Conservation (phyloP, 2,113 vertebrate genomes). For the Haliaeetus leucogaster region DNA sequence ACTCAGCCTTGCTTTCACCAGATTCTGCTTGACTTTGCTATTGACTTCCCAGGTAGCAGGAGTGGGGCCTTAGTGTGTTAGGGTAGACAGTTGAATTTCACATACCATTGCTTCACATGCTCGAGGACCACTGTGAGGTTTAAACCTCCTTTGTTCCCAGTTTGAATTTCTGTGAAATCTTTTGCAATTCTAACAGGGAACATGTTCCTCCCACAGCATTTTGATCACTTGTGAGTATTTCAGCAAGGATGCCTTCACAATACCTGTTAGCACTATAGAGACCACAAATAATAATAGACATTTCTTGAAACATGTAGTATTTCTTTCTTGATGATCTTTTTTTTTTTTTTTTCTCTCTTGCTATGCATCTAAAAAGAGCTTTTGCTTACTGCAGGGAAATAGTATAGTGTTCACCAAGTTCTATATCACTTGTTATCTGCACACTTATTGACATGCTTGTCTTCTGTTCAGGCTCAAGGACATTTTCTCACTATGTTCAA, state of each 20-base stretch:
- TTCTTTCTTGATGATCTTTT: background rate
- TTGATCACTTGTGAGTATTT: background rate
- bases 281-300: background rate
- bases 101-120: background rate
- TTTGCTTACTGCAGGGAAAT: background rate
- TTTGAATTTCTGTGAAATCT: background rate
- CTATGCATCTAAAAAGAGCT: background rate
- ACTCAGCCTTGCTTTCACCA: background rate
- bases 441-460: background rate
- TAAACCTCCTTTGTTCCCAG: background rate
- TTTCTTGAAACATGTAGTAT: background rate
- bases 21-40: background rate
- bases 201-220: background rate
- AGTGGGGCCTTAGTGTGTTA: background rate
- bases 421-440: background rate
- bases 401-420: background rate
- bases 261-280: background rate
- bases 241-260: background rate
- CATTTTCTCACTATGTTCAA: slow-evolving; percentile 6
- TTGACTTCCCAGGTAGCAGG: background rate
- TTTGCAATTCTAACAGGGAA: background rate
- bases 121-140: background rate
- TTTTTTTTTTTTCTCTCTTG: background rate
- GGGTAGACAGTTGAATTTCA: background rate
- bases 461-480: slow-evolving; percentile 20